phyloP scores from a whole-genome alignment of 2,888 invertebrate genomes.

The Tuberolachnus salignus region DNA sequence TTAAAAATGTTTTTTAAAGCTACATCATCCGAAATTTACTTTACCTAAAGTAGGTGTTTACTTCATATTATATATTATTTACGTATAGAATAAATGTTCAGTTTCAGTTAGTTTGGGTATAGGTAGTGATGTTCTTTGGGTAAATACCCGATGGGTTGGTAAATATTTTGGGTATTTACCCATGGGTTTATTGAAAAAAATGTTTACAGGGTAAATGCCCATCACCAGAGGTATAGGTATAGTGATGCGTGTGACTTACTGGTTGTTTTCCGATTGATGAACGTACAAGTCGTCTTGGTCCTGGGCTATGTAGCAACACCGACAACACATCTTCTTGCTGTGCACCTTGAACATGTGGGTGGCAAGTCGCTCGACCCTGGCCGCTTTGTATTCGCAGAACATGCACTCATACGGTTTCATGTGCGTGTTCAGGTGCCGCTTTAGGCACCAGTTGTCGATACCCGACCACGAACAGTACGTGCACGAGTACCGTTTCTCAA shows the following conservation, averaged over 20 bases:
- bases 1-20: too few species aligned
- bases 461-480: constrained; percentile 92
- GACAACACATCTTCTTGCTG: constrained; percentile 87
- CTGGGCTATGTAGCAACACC: constrained; percentile 86
- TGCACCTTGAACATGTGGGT: constrained; percentile 91
- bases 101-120: too few species aligned
- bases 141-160: too few species aligned
- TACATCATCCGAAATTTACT: too few species aligned
- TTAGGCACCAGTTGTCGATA: constrained; percentile 91
- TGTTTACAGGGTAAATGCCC: too few species aligned
- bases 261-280: constrained; percentile 68
- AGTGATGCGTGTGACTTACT: constrained; percentile 61
- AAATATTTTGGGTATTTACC: too few species aligned
- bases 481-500: constrained; percentile 75
- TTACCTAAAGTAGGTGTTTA: too few species aligned
- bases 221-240: too few species aligned
- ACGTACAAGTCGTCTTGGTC: constrained; percentile 78
- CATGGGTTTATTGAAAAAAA: too few species aligned
- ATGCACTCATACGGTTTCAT: constrained; percentile 89
- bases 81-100: too few species aligned
- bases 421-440: constrained; percentile 90
- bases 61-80: too few species aligned
- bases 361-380: constrained; percentile 84
- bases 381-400: constrained; percentile 91
- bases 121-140: too few species aligned